These are phyloP conservation scores for Micronycteris hirsuta DNA, from an alignment of 2,113 vertebrate genomes.

Conservation along the genomic window DNA sequence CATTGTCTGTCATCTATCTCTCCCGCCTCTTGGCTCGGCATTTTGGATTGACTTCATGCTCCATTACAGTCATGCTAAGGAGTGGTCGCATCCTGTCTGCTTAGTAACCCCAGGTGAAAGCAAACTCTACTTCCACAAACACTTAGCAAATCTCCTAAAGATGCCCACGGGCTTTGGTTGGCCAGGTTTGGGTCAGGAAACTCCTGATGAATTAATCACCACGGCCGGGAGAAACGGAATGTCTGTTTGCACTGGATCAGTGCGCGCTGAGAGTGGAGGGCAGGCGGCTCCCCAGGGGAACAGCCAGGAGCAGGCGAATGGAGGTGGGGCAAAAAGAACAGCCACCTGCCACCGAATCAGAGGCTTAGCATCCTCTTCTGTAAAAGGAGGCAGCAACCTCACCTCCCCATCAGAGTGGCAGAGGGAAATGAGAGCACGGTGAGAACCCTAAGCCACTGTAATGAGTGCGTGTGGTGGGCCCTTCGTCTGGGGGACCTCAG, in stretches of 20 bases:
- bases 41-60: not conserved
- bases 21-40: not conserved
- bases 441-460: not conserved
- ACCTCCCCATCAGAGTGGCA: not conserved
- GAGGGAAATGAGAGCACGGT: accelerated
- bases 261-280: not conserved
- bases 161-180: not conserved
- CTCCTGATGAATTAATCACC: not conserved
- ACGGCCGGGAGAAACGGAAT: not conserved
- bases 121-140: not conserved
- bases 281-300: not conserved
- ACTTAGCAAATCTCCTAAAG: not conserved
- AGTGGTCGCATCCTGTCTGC: not conserved
- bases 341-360: too few species aligned
- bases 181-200: not conserved
- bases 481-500: not conserved
- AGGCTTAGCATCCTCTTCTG: not conserved
- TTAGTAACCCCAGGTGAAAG: not conserved
- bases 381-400: not conserved
- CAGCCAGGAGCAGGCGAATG: not conserved
- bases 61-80: not conserved
- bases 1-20: not conserved
- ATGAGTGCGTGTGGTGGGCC: not conserved
- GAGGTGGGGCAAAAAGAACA: not conserved
- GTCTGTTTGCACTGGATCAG: not conserved